Base-by-base conservation (phyloP, 2,888 invertebrate species). In the Noctua comes region DNA sequence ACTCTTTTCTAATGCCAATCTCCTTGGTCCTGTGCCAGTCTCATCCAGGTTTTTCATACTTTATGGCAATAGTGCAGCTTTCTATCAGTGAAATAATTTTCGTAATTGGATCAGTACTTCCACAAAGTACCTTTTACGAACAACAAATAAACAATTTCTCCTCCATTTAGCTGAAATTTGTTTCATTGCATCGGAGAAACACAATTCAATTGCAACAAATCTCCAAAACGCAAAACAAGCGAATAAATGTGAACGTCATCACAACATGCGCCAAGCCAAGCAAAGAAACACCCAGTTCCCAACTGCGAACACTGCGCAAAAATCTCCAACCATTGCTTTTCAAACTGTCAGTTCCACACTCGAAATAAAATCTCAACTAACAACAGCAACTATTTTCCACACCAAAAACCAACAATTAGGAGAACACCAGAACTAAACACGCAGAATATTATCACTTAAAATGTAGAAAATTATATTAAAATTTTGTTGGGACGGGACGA, bases 381-480 rank as follows among this genome's bases (percentile, higher is more conserved):
- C 48, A 71, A 72, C 62, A 48, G 24, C n/a, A 71, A 75, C 69
- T 79, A 76, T 84, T 73, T 80, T 70, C 76, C 59, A 43, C 68
- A 48, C 68, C 43, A 54, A 71, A 80, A 75, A 64, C 69, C 70
- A 76, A 68, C 79, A 86, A 84, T 84, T 85, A 87, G 66, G 71
- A 68, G 46, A 59, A 73, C 46, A 64, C 36, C 16, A 46, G 21
- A 76, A 74, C 79, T 85, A 80, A 80, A 74, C 78, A 68, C n/a
- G 73, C 77, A 69, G 79, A 86, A 88, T 83, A 83, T 88, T 82
- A 87, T 84, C 88, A 85, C 80, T 89, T 85, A 87, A 87, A 84
- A 74, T 73, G 80, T 77, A 71, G 78, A 73, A 87, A 89, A 89
- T 88, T 83, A 83, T 72, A 86, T 82, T 86, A 82, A 84, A 86